Evolutionary conservation across 2,113 vertebrate genomes (phyloP).

Genomic region (Megaceryle torquata): DNA sequence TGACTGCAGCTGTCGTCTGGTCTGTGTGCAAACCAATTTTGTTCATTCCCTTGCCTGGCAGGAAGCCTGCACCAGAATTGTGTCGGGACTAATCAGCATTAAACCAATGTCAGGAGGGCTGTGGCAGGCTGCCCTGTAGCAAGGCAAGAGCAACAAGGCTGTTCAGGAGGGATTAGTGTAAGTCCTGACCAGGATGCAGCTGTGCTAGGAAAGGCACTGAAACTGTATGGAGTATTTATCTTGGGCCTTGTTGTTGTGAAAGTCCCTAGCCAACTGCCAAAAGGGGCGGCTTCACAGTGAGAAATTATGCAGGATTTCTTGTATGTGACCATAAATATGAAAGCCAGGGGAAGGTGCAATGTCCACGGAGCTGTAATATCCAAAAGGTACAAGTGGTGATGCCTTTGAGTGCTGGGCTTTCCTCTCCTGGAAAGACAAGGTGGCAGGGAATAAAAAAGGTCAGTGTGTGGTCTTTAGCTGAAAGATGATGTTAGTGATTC

Average conservation of each 20-base stretch:
- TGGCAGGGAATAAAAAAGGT: fast-evolving
- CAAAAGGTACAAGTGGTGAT: not conserved
- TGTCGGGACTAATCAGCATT: constrained; percentile 64
- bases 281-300: not conserved
- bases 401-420: not conserved
- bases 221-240: not conserved
- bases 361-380: not conserved
- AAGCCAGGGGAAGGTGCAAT: not conserved
- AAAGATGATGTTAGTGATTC: not conserved
- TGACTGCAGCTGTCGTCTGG: constrained; percentile 65
- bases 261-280: not conserved
- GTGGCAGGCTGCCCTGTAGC: constrained; percentile 15
- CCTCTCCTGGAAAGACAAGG: not conserved
- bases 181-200: not conserved
- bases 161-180: constrained; percentile 1
- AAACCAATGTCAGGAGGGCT: constrained; percentile 37
- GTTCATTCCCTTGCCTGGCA: constrained; percentile 63
- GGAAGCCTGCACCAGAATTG: constrained; percentile 59
- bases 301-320: not conserved
- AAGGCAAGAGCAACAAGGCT: not conserved
- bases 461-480: not conserved
- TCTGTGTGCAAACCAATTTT: constrained; percentile 53
- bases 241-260: not conserved
- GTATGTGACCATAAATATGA: not conserved
- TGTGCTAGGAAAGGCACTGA: not conserved